phyloP scores from a whole-genome alignment of 2,797 vertebrate species.

The Taeniopygia guttata region DNA sequence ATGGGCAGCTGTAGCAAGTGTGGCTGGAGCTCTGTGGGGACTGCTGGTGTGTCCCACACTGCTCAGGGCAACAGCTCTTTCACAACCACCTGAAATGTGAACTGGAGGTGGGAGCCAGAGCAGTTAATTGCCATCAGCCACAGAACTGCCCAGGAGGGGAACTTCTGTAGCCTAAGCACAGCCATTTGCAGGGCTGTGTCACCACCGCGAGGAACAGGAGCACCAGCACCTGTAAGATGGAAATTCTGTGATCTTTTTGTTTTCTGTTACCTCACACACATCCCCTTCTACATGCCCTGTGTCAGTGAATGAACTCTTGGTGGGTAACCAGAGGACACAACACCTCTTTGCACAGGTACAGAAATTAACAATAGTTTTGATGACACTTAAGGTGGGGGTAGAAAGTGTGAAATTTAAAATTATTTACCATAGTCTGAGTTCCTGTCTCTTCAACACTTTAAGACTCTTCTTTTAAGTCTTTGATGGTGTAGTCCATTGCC shows the following conservation, averaged over 20 bases:
- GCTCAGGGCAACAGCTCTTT: background rate
- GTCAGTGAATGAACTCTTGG: background rate
- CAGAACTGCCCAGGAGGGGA: background rate
- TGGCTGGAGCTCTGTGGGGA: background rate
- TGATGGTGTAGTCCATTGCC: background rate
- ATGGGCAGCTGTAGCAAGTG: fast-evolving
- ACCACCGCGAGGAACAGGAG: background rate
- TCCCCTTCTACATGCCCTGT: background rate
- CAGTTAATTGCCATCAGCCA: no score
- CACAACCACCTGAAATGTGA: background rate
- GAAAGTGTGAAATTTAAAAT: background rate
- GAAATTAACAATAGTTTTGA: background rate
- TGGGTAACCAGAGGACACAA: background rate
- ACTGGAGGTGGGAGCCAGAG: fast-evolving
- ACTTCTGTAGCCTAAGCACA: background rate
- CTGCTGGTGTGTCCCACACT: fast-evolving
- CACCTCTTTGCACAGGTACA: background rate
- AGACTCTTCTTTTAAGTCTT: background rate
- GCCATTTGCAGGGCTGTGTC: background rate
- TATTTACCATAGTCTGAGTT: background rate
- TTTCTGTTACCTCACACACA: background rate
- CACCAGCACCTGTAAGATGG: background rate
- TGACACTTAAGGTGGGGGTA: background rate
- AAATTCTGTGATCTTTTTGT: background rate
- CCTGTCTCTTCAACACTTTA: background rate